A percentile compares a stretch with the other conserved stretches of the same genome.
These are phyloP conservation scores for Scaptomyza cyrtandrae DNA, from an alignment of 2,888 invertebrate species.

Conservation along the genomic window DNA sequence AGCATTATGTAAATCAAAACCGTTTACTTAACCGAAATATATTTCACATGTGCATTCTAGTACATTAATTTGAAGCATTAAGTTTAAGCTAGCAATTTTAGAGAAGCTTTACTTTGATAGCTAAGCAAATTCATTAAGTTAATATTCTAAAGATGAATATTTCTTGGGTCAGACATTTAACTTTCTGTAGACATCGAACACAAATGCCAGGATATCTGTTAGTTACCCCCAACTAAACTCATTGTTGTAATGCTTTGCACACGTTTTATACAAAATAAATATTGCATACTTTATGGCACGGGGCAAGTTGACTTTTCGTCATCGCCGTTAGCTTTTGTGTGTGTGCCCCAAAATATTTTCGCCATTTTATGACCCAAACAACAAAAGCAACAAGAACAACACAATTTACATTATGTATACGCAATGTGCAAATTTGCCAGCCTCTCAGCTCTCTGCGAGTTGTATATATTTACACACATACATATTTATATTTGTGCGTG, in stretches of 20 bases:
- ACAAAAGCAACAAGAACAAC: constrained; percentile 36
- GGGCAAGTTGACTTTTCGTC: constrained; percentile 70
- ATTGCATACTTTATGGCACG: constrained; percentile 75
- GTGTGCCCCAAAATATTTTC: constrained; percentile 69
- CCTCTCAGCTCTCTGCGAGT: constrained; percentile 12
- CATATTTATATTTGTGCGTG: constrained; percentile 21
- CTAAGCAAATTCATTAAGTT: too few relatives aligned
- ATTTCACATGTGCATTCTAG: too few relatives aligned
- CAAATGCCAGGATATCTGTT: constrained; percentile 17
- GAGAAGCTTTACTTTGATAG: too few relatives aligned
- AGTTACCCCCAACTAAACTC: constrained; percentile 13
- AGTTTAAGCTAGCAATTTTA: too few relatives aligned
- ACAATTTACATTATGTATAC: constrained; percentile 66
- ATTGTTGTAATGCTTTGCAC: constrained; percentile 65
- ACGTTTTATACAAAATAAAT: constrained; percentile 77
- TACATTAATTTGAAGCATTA: too few relatives aligned
- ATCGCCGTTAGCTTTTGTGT: constrained; percentile 55
- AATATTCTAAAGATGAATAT: too few relatives aligned
- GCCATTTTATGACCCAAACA: constrained; percentile 72
- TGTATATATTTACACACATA: not conserved
- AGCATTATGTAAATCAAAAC: too few relatives aligned
- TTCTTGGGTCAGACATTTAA: too few relatives aligned
- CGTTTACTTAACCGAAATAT: too few relatives aligned
- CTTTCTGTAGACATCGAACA: too few relatives aligned
- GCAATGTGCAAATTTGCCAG: constrained; percentile 63